A percentile compares a stretch with the other conserved stretches of the same genome.
Evolutionary conservation across 2,797 vertebrate genomes (phyloP).

Genomic region (Echiichthys vipera): DNA sequence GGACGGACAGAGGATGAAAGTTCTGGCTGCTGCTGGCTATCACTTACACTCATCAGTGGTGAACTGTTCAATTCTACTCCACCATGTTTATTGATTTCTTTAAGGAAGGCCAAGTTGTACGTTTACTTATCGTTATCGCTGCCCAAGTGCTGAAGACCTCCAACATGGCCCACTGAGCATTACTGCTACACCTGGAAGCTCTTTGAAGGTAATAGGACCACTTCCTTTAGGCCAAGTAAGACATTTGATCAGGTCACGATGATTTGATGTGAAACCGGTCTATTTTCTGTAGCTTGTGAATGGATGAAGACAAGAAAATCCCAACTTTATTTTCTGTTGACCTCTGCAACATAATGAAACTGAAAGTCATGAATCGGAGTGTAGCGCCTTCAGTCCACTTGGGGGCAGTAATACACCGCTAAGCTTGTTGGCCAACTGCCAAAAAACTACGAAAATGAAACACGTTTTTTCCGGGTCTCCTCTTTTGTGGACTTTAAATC

Average conservation of each 20-base stretch:
- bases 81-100: conserved; percentile 28
- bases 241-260: background rate
- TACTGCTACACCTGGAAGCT: background rate
- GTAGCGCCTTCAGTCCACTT: too few species aligned
- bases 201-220: conserved; percentile 13
- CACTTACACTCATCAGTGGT: conserved; percentile 6
- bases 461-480: too few species aligned
- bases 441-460: too few species aligned
- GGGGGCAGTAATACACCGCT: too few species aligned
- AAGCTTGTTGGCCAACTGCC: too few species aligned
- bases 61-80: background rate
- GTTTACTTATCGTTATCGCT: conserved; percentile 26
- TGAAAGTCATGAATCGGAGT: too few species aligned
- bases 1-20: background rate
- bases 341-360: too few species aligned
- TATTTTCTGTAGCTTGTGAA: background rate
- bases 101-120: conserved; percentile 1
- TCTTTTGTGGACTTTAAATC: too few species aligned
- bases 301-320: background rate
- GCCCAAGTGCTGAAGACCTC: background rate
- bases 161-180: background rate
- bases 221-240: background rate
- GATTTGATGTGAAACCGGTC: background rate
- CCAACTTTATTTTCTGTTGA: background rate
- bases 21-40: background rate